These are phyloP conservation scores for Gadus chalcogrammus DNA, from an alignment of 2,113 vertebrate species.

Conservation along the genomic window DNA sequence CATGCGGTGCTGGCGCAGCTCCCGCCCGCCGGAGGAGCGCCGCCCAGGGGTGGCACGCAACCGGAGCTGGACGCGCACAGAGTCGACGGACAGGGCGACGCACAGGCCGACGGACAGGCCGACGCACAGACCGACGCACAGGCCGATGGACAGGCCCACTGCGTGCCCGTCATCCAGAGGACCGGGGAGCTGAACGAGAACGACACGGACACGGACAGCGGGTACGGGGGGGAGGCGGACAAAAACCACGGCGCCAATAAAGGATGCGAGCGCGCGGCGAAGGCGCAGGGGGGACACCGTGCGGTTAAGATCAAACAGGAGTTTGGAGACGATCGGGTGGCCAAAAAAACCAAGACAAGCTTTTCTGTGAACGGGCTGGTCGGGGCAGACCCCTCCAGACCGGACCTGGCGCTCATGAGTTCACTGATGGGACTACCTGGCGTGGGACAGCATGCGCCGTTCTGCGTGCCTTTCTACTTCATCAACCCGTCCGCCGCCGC, in stretches of 20 bases:
- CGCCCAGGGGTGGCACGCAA: neutral
- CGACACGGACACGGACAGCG: slow-evolving; percentile 96
- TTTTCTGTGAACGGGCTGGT: slow-evolving; percentile 50
- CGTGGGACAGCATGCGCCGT: slow-evolving; percentile 81
- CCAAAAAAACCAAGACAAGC: slow-evolving; percentile 79
- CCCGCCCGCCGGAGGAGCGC: slow-evolving; percentile 65
- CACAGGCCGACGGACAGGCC: slow-evolving; percentile 77
- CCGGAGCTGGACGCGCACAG: too few relatives aligned
- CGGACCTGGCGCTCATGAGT: slow-evolving; percentile 80
- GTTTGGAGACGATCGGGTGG: slow-evolving; percentile 76
- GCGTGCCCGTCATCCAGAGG: slow-evolving; percentile 96
- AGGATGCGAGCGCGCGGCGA: slow-evolving; percentile 48
- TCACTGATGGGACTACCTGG: slow-evolving; percentile 83
- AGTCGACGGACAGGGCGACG: too few relatives aligned
- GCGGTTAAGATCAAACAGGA: slow-evolving; percentile 83
- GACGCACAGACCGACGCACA: slow-evolving; percentile 62
- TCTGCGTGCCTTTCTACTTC: slow-evolving; percentile 92
- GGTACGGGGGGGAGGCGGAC: slow-evolving; percentile 89
- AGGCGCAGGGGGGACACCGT: slow-evolving; percentile 42
- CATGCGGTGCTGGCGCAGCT: slow-evolving; percentile 86
- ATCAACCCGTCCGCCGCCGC: slow-evolving; percentile 87
- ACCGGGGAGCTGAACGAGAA: slow-evolving; percentile 85
- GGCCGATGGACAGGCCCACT: slow-evolving; percentile 81
- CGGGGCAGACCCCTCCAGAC: slow-evolving; percentile 58
- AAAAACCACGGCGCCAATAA: slow-evolving; percentile 70